Evolutionary conservation across 2,113 vertebrate genomes (phyloP).

Genomic region (Dipodomys merriami): DNA sequence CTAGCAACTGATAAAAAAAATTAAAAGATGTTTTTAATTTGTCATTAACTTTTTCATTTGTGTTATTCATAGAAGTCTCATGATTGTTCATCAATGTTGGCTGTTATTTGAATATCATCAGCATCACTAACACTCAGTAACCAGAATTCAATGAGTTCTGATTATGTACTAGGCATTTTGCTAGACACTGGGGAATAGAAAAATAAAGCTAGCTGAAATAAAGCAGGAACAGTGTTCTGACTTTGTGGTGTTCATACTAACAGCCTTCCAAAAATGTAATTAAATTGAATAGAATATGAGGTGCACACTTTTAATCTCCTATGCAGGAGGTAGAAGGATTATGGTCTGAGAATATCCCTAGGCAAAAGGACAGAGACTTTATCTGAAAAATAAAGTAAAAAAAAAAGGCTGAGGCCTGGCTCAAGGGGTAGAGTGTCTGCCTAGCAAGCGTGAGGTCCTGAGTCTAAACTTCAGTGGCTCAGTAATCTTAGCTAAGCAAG

Average conservation of each 20-base stretch:
- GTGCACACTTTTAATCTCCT: too few species aligned
- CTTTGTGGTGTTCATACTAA: background rate
- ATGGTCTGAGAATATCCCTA: too few species aligned
- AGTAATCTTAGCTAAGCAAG: too few species aligned
- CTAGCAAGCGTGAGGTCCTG: too few species aligned
- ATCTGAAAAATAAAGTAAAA: too few species aligned
- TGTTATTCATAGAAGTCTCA: constrained; percentile 10
- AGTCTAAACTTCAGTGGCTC: too few species aligned
- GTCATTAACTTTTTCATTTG: background rate
- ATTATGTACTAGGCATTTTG: background rate
- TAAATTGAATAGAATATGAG: too few species aligned
- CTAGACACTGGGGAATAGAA: background rate
- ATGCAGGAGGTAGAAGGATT: too few species aligned
- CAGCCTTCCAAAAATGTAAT: too few species aligned
- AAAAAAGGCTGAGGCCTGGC: too few species aligned
- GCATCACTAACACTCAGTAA: background rate
- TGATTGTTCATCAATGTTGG: background rate
- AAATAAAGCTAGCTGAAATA: constrained; percentile 2
- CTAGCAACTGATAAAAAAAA: background rate
- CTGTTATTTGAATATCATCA: background rate
- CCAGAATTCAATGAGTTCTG: background rate
- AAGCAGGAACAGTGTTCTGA: background rate
- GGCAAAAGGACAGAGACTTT: too few species aligned
- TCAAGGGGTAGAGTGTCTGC: too few species aligned
- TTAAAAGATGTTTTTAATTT: constrained; percentile 24